Conservation (phyloP, 2,888 invertebrate genomes). For the Phaedon cochleariae region DNA sequence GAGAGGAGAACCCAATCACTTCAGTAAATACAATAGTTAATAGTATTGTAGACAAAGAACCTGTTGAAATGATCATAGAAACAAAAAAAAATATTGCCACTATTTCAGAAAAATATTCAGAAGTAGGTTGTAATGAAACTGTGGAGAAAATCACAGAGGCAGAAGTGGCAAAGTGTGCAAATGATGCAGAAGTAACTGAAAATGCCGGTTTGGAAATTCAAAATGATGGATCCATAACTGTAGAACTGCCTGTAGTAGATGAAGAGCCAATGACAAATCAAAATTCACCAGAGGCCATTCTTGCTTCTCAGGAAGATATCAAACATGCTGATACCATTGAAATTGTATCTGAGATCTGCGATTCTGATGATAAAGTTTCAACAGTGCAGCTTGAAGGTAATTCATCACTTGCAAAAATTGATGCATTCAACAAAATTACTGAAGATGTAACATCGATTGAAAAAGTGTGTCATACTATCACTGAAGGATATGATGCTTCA, state of each 20-base stretch:
- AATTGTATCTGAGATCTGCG: no score
- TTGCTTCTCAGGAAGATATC: no score
- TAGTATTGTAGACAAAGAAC: not conserved
- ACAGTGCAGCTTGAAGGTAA: no score
- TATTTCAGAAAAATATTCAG: not conserved
- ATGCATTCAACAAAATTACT: no score
- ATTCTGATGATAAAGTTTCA: no score
- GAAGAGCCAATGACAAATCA: no score
- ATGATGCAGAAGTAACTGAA: slow-evolving; percentile 18
- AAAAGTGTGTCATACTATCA: no score
- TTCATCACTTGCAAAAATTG: no score
- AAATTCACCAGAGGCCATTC: no score
- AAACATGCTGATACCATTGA: no score
- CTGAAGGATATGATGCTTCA: not conserved
- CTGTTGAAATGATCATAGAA: not conserved
- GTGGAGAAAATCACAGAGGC: slow-evolving; percentile 14
- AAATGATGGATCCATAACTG: not conserved
- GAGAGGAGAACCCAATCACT: not conserved
- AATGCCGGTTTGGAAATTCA: not conserved
- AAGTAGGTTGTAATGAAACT: not conserved
- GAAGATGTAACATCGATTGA: no score
- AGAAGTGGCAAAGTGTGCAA: no score
- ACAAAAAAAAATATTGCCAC: not conserved
- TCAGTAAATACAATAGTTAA: not conserved
- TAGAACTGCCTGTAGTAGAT: slow-evolving; percentile 21